These are phyloP conservation scores for human DNA, from an alignment of 2,113 vertebrate genomes.

Conservation along the genomic window DNA sequence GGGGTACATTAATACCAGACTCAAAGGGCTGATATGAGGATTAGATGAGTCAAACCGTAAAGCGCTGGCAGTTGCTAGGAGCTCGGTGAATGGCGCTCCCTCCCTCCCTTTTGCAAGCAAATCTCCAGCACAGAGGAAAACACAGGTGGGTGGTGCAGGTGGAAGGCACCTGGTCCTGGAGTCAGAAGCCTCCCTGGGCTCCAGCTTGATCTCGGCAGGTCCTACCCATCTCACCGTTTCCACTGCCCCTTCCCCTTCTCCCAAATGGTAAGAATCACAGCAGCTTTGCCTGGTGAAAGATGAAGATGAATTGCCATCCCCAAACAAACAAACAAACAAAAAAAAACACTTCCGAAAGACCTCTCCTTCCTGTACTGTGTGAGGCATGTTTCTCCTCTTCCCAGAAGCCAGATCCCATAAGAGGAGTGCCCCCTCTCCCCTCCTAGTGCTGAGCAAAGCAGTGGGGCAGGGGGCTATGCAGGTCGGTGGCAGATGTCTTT, in stretches of 20 bases:
- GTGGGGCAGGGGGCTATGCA: accelerated
- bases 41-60: background rate
- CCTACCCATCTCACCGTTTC: background rate
- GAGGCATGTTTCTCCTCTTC: background rate
- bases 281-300: background rate
- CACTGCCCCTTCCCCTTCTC: background rate
- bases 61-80: constrained; percentile 3
- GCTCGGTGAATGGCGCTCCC: background rate
- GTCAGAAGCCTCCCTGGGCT: background rate
- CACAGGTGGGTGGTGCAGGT: background rate
- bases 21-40: background rate
- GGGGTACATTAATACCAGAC: background rate
- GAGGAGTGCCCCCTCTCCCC: no score
- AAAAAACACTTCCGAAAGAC: background rate
- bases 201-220: background rate
- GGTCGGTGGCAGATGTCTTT: constrained; percentile 58
- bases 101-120: background rate
- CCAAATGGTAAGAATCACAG: background rate
- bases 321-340: background rate
- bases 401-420: background rate
- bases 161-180: background rate
- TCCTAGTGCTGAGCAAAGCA: background rate
- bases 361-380: background rate
- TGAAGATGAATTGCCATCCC: background rate
- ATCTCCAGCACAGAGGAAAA: background rate